Conservation (phyloP, 2,888 invertebrate species). For the Epistrophe grossulariae region DNA sequence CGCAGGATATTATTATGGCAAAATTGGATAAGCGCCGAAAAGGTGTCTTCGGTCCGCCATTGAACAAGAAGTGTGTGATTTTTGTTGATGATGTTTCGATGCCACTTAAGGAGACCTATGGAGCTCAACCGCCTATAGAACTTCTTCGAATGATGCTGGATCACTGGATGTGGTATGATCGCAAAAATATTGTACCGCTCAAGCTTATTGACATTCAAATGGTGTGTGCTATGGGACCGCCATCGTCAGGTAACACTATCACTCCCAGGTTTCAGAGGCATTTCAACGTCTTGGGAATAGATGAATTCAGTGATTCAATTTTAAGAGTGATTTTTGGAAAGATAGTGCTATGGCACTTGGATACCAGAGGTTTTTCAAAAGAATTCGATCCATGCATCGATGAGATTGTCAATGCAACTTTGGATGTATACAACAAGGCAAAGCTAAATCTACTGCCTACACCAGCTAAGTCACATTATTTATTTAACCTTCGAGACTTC, state of each 20-base stretch:
- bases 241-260: constrained; percentile 92
- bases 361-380: constrained; percentile 97
- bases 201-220: constrained; percentile 94
- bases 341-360: constrained; percentile 97
- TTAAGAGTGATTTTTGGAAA: constrained; percentile 93
- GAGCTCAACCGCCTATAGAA: constrained; percentile 97
- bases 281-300: constrained; percentile 93
- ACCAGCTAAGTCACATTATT: constrained; percentile 96
- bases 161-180: constrained; percentile 95
- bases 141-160: constrained; percentile 95
- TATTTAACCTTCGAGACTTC: constrained; percentile 97
- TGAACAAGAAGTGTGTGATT: constrained; percentile 94
- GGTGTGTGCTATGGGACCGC: constrained; percentile 93
- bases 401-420: constrained; percentile 93
- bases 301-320: constrained; percentile 94
- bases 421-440: constrained; percentile 94
- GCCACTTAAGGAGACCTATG: constrained; percentile 92
- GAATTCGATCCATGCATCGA: constrained; percentile 97
- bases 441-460: constrained; percentile 93
- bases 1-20: constrained; percentile 97
- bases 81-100: constrained; percentile 99
- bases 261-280: constrained; percentile 94
- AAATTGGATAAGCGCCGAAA: constrained; percentile 96
- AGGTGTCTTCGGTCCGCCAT: constrained; percentile 96
- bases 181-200: constrained; percentile 91